phyloP scores from a whole-genome alignment of 2,113 vertebrate genomes.

The Sinocyclocheilus rhinocerous region DNA sequence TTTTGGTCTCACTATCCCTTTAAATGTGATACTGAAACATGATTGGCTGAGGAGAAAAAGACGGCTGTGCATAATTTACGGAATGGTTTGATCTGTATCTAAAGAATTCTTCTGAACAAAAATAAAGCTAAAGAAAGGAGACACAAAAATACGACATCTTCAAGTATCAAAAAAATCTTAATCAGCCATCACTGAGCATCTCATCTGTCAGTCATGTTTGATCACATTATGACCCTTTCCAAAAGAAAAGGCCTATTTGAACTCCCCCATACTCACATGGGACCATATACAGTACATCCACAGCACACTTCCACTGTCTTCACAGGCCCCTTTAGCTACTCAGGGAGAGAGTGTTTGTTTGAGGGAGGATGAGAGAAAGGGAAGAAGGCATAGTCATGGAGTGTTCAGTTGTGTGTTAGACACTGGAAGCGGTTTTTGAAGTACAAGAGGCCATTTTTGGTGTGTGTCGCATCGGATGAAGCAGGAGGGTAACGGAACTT shows the following conservation, averaged over 20 bases:
- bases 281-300: neutral
- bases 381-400: neutral
- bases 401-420: constrained; percentile 81
- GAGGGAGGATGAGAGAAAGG: constrained; percentile 35
- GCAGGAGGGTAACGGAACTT: constrained; percentile 86
- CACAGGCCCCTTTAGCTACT: constrained; percentile 69
- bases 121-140: constrained; percentile 24
- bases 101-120: constrained; percentile 37
- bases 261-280: constrained; percentile 26
- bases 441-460: constrained; percentile 83
- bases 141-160: constrained; percentile 37
- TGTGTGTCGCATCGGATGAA: constrained; percentile 74
- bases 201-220: constrained; percentile 31
- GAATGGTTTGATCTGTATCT: constrained; percentile 35
- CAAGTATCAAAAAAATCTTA: constrained; percentile 26
- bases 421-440: constrained; percentile 94
- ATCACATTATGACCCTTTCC: constrained; percentile 1
- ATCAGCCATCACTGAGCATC: constrained; percentile 8
- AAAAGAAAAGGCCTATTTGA: constrained; percentile 22
- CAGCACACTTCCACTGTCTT: neutral
- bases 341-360: constrained; percentile 56
- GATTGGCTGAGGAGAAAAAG: constrained; percentile 36
- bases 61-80: neutral
- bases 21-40: constrained; percentile 36
- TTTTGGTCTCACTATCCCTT: neutral